Conservation (phyloP, 1,140 invertebrate species). For the Colletes latitarsis region DNA sequence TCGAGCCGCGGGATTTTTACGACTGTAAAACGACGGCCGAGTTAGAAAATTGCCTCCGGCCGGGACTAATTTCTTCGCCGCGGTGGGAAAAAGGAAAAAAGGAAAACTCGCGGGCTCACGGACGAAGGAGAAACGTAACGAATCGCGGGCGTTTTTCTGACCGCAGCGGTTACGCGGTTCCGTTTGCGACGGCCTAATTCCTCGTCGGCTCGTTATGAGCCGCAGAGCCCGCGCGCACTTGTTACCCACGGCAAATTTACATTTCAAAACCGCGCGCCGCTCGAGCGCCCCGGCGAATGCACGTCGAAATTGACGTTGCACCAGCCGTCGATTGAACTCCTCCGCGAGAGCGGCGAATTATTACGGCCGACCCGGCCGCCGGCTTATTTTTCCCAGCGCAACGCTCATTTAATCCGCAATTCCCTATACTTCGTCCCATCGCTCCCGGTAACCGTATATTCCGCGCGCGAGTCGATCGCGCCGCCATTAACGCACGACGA, state of each 20-base stretch:
- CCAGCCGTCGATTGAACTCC: conserved; percentile 24
- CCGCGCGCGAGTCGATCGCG: too few relatives aligned
- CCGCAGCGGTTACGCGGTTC: conserved; percentile 13
- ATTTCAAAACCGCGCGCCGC: conserved; percentile 46
- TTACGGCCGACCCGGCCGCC: background rate
- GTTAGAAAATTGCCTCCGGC: conserved; percentile 22
- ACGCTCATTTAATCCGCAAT: conserved; percentile 15
- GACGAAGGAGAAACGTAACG: conserved; percentile 3
- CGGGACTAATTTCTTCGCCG: background rate
- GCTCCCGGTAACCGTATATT: background rate
- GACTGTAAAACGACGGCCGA: background rate
- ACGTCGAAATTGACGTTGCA: conserved; percentile 29
- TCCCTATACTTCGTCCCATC: background rate
- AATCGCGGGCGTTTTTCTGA: conserved; percentile 30
- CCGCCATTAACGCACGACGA: too few relatives aligned
- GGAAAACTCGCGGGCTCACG: too few relatives aligned
- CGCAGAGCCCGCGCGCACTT: conserved; percentile 31
- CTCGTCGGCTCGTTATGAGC: conserved; percentile 43
- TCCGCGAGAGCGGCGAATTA: conserved; percentile 5
- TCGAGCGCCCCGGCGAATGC: conserved; percentile 20
- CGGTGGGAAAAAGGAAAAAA: background rate
- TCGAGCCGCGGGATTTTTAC: background rate
- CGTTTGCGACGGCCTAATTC: conserved; percentile 35
- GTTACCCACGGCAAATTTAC: conserved; percentile 48
- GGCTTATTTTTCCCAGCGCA: background rate